Conservation (phyloP, 2,888 invertebrate genomes). For the Meghimatium bilineatum region DNA sequence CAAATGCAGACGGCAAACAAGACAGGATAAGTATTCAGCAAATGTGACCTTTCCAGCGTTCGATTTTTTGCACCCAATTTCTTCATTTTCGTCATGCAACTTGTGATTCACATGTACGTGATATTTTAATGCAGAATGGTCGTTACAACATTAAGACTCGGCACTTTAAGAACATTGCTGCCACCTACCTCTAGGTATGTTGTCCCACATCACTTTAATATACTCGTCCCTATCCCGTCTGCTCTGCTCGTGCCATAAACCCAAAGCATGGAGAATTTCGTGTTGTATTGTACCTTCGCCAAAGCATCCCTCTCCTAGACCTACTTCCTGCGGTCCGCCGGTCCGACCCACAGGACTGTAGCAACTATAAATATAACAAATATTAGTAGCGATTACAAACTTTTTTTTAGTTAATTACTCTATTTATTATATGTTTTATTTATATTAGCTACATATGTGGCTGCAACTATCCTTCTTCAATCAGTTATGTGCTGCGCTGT, state of each 20-base stretch:
- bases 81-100: background rate
- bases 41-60: background rate
- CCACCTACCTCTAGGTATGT: conserved; percentile 59
- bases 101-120: no score
- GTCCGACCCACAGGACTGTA: conserved; percentile 87
- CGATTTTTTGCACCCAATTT: background rate
- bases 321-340: conserved; percentile 86
- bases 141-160: no score
- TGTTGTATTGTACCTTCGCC: conserved; percentile 83
- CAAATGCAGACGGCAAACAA: conserved; percentile 5
- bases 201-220: conserved; percentile 77
- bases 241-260: conserved; percentile 91
- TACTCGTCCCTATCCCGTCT: conserved; percentile 86
- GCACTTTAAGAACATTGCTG: background rate
- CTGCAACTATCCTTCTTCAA: no score
- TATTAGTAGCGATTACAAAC: no score
- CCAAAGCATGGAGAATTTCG: conserved; percentile 87
- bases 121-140: no score
- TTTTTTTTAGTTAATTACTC: no score
- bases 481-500: no score
- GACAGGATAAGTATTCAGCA: background rate
- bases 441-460: no score
- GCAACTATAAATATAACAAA: conserved; percentile 80
- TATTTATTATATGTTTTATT: no score
- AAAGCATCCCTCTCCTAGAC: conserved; percentile 80